Percentiles rank a stretch among this genome's conserved stretches.
Conservation (phyloP, 30 jellyfish, hydroid and myxozoan species). For the Clytia hemisphaerica region DNA sequence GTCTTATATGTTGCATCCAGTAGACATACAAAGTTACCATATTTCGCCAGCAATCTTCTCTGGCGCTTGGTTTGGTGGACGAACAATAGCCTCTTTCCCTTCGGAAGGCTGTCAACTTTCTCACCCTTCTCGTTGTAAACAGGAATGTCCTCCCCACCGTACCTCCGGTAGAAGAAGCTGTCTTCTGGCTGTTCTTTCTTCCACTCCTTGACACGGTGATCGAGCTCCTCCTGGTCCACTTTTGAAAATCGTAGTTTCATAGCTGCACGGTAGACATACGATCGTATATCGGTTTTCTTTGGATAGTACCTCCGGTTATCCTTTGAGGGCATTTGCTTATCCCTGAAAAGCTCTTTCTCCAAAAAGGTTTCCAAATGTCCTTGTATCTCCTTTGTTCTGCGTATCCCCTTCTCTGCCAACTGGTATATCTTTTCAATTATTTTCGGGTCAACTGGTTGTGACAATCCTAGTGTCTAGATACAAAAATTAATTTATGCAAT, state of each 20-base stretch:
- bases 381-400: slow-evolving; percentile 1
- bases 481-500: no score
- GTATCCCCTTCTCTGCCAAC: slow-evolving; percentile 18
- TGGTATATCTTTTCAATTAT: slow-evolving; percentile 7
- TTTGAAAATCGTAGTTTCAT: slow-evolving; percentile 16
- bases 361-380: slow-evolving; percentile 10
- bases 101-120: neutral
- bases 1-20: neutral
- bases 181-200: slow-evolving; percentile 6
- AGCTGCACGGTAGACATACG: slow-evolving; percentile 11
- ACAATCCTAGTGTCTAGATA: no score
- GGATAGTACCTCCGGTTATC: slow-evolving; percentile 5
- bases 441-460: slow-evolving; percentile 1
- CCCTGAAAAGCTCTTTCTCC: slow-evolving; percentile 1
- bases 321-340: neutral
- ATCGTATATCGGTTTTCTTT: neutral
- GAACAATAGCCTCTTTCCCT: neutral
- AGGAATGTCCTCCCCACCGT: neutral
- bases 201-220: slow-evolving; percentile 10
- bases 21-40: neutral
- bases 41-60: neutral
- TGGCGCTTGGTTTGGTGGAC: neutral
- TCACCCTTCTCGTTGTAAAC: neutral
- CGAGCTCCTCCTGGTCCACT: slow-evolving; percentile 20
- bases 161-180: slow-evolving; percentile 8